phyloP scores from a whole-genome alignment of 2,888 invertebrate species.

The Luperina testacea region DNA sequence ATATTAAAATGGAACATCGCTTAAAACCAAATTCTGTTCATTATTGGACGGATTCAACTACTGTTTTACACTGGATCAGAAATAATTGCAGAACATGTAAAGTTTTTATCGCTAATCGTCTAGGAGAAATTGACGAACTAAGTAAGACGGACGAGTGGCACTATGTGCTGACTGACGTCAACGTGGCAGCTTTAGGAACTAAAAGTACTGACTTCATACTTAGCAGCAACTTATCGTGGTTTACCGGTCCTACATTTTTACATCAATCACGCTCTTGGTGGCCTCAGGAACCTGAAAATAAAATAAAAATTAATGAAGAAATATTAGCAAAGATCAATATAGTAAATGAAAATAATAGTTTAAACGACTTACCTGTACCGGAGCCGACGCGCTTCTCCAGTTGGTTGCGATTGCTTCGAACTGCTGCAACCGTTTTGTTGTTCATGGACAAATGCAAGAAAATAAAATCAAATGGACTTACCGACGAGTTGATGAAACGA shows the following conservation, averaged over 20 bases:
- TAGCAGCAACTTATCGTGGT: background rate
- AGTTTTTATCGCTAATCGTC: background rate
- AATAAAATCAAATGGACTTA: background rate
- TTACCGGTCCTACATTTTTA: slow-evolving; percentile 2
- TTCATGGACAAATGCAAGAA: slow-evolving; percentile 12
- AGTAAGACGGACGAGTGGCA: background rate
- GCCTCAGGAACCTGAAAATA: background rate
- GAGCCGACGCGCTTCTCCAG: background rate
- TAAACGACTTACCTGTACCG: slow-evolving; percentile 1
- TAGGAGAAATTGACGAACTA: background rate
- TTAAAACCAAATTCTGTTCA: background rate
- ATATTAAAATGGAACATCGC: background rate
- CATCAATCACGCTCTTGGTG: background rate
- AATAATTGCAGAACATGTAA: background rate
- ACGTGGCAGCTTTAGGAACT: background rate
- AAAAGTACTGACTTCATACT: background rate
- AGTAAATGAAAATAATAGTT: background rate
- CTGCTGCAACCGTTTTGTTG: background rate
- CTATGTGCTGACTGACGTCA: background rate
- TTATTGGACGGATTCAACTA: slow-evolving; percentile 13
- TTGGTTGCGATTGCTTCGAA: slow-evolving; percentile 2
- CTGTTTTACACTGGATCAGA: slow-evolving; percentile 8
- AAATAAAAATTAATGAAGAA: background rate
- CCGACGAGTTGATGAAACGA: background rate
- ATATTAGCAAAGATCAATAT: background rate